Percentiles rank a stretch among this genome's conserved stretches.
Evolutionary conservation across 2,888 invertebrate species (phyloP).

Genomic region (Caenorhabditis doughertyi): DNA sequence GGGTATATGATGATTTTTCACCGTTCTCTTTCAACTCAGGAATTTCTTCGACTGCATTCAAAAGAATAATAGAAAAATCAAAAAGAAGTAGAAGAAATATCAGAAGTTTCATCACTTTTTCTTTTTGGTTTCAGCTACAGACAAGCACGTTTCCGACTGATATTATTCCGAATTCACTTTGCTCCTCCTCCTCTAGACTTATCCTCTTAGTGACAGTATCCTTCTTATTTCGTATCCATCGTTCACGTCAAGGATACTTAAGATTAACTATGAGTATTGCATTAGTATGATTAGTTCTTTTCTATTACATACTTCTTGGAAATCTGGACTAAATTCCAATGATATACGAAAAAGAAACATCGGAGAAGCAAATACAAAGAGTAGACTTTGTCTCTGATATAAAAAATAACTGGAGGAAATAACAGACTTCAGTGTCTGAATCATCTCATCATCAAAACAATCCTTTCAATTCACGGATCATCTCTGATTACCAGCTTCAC

Average conservation of each 20-base stretch:
- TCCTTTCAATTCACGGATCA: too few species aligned
- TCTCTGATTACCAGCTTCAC: too few species aligned
- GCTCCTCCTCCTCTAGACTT: background rate
- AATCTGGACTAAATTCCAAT: too few species aligned
- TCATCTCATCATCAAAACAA: slow-evolving; percentile 3
- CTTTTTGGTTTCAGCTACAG: too few species aligned
- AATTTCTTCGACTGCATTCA: slow-evolving; percentile 3
- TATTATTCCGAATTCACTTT: background rate
- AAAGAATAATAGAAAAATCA: background rate
- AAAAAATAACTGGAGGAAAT: too few species aligned
- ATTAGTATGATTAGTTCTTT: slow-evolving; percentile 48
- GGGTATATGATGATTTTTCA: slow-evolving; percentile 63
- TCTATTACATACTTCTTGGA: too few species aligned
- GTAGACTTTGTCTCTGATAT: too few species aligned
- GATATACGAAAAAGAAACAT: too few species aligned
- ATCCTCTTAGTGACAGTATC: slow-evolving; percentile 35
- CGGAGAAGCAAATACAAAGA: too few species aligned
- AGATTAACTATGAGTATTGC: slow-evolving; percentile 36
- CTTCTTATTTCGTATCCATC: slow-evolving; percentile 14
- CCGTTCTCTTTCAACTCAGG: slow-evolving; percentile 43
- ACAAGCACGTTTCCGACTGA: slow-evolving; percentile 19
- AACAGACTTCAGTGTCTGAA: too few species aligned
- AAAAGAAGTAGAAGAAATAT: slow-evolving; percentile 25
- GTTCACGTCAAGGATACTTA: slow-evolving; percentile 15
- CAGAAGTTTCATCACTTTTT: slow-evolving; percentile 29